These are phyloP conservation scores for Macropis europaea DNA, from an alignment of 2,888 invertebrate genomes.

Conservation along the genomic window DNA sequence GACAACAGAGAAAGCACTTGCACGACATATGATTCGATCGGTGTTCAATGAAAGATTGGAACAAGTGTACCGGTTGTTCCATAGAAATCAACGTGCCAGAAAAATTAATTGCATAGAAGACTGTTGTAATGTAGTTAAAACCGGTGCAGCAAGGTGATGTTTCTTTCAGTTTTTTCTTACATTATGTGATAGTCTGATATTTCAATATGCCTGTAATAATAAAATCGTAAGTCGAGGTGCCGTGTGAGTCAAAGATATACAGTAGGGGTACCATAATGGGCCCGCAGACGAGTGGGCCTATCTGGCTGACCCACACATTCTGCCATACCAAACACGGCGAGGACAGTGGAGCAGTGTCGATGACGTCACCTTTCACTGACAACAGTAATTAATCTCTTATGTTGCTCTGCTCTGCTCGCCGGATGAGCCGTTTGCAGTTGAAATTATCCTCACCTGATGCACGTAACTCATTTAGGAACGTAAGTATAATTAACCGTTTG, in stretches of 20 bases:
- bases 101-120: no score
- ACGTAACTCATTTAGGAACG: no score
- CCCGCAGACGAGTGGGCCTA: constrained; percentile 51
- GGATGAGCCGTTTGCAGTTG: neutral
- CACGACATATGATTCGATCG: no score
- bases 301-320: constrained; percentile 52
- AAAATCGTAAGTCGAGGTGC: neutral
- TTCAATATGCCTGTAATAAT: neutral
- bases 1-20: no score
- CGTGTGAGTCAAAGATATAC: constrained; percentile 26
- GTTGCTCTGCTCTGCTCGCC: neutral
- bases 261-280: constrained; percentile 40
- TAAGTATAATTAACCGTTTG: no score
- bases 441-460: neutral
- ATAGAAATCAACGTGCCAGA: no score
- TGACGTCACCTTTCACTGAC: constrained; percentile 53
- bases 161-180: no score
- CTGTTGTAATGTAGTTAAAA: no score
- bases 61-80: no score
- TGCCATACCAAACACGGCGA: constrained; percentile 61
- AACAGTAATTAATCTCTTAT: constrained; percentile 30
- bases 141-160: no score
- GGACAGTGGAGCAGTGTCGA: constrained; percentile 47
- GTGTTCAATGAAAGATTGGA: no score
- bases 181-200: neutral